Evolutionary conservation across 2,797 vertebrate species (phyloP).

Genomic region (Sebastes melanostomus): DNA sequence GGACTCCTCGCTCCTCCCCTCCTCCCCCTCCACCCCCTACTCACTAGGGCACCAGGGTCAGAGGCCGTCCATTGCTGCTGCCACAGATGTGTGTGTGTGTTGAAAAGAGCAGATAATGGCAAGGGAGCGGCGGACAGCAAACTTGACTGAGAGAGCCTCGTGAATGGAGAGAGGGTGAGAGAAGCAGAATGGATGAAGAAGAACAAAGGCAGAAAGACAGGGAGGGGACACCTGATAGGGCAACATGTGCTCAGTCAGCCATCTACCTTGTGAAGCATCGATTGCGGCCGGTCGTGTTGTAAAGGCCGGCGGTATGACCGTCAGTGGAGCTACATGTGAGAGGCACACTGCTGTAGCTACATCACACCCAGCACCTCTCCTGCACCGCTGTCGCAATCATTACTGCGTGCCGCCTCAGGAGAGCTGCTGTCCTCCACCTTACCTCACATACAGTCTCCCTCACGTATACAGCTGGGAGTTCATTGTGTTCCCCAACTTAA

Average conservation of each 20-base stretch:
- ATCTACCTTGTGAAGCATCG: conserved; percentile 24
- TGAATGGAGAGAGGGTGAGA: conserved; percentile 2
- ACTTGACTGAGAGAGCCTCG: not conserved
- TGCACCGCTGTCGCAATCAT: not conserved
- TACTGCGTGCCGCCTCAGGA: not conserved
- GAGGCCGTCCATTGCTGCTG: not conserved
- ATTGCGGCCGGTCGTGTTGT: conserved; percentile 7
- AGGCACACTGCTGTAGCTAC: not conserved
- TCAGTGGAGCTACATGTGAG: not conserved
- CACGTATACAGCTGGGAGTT: too few relatives aligned
- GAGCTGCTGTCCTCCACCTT: not conserved
- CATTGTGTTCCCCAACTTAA: not conserved
- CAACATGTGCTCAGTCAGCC: conserved; percentile 30
- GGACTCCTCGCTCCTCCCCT: not conserved
- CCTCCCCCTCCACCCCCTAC: not conserved
- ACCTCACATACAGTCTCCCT: too few relatives aligned
- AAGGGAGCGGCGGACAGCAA: not conserved
- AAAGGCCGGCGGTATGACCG: not conserved
- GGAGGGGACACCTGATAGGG: conserved; percentile 27
- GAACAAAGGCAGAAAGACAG: not conserved
- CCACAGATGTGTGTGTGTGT: not conserved
- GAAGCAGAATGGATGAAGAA: not conserved
- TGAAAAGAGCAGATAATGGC: not conserved
- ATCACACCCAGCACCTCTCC: not conserved
- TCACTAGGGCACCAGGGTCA: conserved; percentile 1